These are phyloP conservation scores for Eulemur macaco DNA, from an alignment of 2,113 vertebrate genomes.

Conservation along the genomic window DNA sequence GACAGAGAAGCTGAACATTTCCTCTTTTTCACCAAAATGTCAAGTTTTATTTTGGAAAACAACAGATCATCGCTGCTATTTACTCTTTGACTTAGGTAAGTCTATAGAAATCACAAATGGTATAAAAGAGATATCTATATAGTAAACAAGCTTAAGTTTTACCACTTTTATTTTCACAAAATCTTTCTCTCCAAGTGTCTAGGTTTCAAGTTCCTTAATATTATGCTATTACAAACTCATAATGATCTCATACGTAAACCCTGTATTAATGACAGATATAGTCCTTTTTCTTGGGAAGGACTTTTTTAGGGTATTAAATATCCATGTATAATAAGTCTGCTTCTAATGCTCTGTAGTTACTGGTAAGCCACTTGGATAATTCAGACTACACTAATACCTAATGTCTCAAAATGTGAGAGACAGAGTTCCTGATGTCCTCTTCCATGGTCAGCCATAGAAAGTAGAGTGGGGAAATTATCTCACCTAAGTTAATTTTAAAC, in stretches of 20 bases:
- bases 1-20: not conserved
- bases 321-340: not conserved
- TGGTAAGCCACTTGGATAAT: not conserved
- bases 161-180: not conserved
- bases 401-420: not conserved
- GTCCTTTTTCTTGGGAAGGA: not conserved
- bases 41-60: not conserved
- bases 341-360: not conserved
- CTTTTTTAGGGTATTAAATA: not conserved
- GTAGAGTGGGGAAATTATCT: not conserved
- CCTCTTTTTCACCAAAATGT: not conserved
- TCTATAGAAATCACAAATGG: not conserved
- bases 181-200: not conserved
- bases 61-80: not conserved
- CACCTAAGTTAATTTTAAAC: not conserved
- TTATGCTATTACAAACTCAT: not conserved
- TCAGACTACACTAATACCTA: not conserved
- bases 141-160: not conserved
- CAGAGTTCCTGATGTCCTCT: not conserved
- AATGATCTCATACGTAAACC: not conserved
- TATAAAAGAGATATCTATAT: not conserved
- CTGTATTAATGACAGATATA: not conserved
- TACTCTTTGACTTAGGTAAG: not conserved
- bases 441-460: not conserved
- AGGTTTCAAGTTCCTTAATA: not conserved